Base-by-base conservation (phyloP, 2,888 invertebrate species). In the Tenodera sinensis region DNA sequence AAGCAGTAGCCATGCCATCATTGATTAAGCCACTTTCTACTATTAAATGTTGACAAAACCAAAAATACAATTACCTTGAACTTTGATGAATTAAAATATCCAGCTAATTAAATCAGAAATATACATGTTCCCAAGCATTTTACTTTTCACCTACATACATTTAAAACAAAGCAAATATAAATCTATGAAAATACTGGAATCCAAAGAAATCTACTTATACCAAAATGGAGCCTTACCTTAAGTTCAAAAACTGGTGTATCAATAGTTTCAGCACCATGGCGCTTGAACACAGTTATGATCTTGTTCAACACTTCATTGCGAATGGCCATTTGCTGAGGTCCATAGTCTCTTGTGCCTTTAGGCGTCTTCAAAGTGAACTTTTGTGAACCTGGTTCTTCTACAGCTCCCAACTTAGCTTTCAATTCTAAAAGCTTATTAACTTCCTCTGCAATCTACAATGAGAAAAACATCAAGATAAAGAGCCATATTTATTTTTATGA, bases 211-310 rank as follows among this genome's bases (percentile, higher is more conserved):
- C 27, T 81, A 87, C 71, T 54, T 9, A 71, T 71, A 20, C 25
- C 8, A 71, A 20, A 20, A 20, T 71, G 4, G 4, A 71, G 25
- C 20, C n/a, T 91, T 93, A 98, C 98, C 95, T 98, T 99, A 27
- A 99, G 94, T 94, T 99, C 99, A 95, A 99, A 99, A 28, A 99
- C 97, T 84, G 99, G 99, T 34, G 99, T 99, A 92, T 99, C 99
- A 92, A 99, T 99, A 28, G 98, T 98, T 93, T 98, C 98, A 28
- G 99, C 99, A 83, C 99, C 99, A 92, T 99, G 99, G 91, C 96
- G 97, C 93, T 99, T 98, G 93, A 99, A 99, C 89, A 98, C 97
- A 7, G 95, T 93, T 30, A 97, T 95, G 91, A 99, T 98, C 93
- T 97, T 98, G 90, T 97, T 95, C 91, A 99, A 94, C 1, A 98